Evolutionary conservation across 2,888 invertebrate species (phyloP).

Genomic region (Eilema depressum): DNA sequence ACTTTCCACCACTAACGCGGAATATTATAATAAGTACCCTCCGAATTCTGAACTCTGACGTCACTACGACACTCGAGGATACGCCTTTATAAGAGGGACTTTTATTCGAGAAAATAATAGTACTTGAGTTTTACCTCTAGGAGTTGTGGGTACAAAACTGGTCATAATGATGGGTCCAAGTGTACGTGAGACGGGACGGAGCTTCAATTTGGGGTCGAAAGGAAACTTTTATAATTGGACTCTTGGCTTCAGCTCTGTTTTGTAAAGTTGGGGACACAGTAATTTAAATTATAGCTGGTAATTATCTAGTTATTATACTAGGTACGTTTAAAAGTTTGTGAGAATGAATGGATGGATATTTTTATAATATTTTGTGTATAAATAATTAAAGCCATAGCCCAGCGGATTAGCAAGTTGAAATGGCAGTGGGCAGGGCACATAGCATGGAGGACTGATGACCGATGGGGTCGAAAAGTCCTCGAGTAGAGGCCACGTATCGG

Average conservation of each 20-base stretch:
- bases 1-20: background rate
- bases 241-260: constrained; percentile 50
- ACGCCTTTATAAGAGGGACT: background rate
- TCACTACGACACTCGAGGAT: background rate
- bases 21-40: background rate
- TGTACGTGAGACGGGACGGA: constrained; percentile 29
- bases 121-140: constrained; percentile 20
- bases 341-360: background rate
- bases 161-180: constrained; percentile 35
- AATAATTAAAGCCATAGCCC: too few relatives aligned
- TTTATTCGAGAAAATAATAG: constrained; percentile 7
- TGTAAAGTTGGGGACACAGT: constrained; percentile 29
- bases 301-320: background rate
- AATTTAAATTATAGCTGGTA: background rate
- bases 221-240: constrained; percentile 75
- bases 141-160: constrained; percentile 21
- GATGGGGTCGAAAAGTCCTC: too few relatives aligned
- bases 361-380: too few relatives aligned
- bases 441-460: too few relatives aligned
- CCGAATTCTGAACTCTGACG: background rate
- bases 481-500: too few relatives aligned
- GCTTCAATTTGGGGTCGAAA: constrained; percentile 68
- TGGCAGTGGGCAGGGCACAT: too few relatives aligned
- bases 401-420: too few relatives aligned
- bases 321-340: background rate